Evolutionary conservation across 2,113 vertebrate genomes (phyloP).

Genomic region (Colaptes auratus): DNA sequence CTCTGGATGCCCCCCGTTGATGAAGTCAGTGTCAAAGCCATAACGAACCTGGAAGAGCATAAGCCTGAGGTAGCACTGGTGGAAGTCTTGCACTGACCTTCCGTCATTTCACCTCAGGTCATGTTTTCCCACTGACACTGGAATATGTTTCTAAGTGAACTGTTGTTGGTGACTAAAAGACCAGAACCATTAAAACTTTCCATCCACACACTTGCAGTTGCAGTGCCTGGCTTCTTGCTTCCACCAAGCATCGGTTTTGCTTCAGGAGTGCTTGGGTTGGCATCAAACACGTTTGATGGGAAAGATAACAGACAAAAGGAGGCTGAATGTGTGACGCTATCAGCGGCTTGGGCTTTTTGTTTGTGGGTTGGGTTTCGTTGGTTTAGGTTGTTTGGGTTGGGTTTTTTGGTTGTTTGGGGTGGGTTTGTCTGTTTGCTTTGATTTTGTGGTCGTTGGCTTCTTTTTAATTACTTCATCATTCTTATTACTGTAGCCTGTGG

Average conservation of each 20-base stretch:
- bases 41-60: neutral
- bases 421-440: too few species aligned
- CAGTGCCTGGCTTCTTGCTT: rapidly evolving
- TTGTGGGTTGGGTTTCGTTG: too few species aligned
- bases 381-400: neutral
- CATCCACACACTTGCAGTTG: neutral
- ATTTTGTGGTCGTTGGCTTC: too few species aligned
- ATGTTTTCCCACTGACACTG: neutral
- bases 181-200: neutral
- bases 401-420: neutral
- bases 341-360: neutral
- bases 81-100: neutral
- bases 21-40: neutral
- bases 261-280: neutral
- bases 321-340: neutral
- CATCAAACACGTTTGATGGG: neutral
- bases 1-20: neutral
- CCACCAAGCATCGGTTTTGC: neutral
- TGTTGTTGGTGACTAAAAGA: neutral
- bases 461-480: too few species aligned
- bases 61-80: neutral
- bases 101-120: neutral
- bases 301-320: neutral
- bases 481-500: neutral
- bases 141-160: neutral